phyloP scores from a whole-genome alignment of 92 coral and sea anemone genomes.

The Phenganax marumi region DNA sequence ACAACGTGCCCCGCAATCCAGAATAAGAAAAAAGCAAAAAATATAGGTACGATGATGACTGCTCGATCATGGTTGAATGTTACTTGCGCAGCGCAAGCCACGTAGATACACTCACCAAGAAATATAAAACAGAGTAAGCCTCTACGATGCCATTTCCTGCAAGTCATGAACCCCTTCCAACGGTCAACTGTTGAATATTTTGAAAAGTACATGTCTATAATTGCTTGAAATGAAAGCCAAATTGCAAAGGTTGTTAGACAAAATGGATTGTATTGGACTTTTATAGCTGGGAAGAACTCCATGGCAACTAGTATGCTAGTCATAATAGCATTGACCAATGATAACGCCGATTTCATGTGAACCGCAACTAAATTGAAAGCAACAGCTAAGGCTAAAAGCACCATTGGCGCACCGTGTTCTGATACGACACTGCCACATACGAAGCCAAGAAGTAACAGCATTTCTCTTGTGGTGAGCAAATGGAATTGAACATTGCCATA shows the following conservation, averaged over 20 bases:
- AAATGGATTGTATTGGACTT: conserved; percentile 86
- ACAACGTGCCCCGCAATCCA: conserved; percentile 87
- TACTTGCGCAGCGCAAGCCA: conserved; percentile 68
- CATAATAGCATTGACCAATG: conserved; percentile 65
- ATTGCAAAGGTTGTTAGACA: conserved; percentile 75
- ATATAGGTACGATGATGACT: conserved; percentile 70
- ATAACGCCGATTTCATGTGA: conserved; percentile 82
- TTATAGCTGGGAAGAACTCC: conserved; percentile 82
- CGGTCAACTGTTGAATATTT: conserved; percentile 80
- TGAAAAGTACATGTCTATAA: conserved; percentile 85
- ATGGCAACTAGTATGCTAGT: conserved; percentile 71
- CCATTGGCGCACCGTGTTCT: conserved; percentile 67
- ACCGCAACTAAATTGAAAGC: conserved; percentile 76
- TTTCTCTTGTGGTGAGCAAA: conserved; percentile 75
- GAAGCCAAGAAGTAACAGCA: conserved; percentile 75
- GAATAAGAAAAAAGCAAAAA: conserved; percentile 64
- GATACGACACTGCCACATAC: conserved; percentile 75
- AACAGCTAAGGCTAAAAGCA: conserved; percentile 66
- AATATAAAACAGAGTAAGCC: conserved; percentile 59
- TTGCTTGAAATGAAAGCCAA: conserved; percentile 72
- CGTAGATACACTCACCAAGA: conserved; percentile 54
- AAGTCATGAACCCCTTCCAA: conserved; percentile 79
- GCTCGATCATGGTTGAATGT: conserved; percentile 61
- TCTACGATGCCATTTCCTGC: conserved; percentile 67
- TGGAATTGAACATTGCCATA: conserved; percentile 57